Base-by-base conservation (phyloP, 2,113 vertebrate species). In the Cyanoramphus novaezelandiae region DNA sequence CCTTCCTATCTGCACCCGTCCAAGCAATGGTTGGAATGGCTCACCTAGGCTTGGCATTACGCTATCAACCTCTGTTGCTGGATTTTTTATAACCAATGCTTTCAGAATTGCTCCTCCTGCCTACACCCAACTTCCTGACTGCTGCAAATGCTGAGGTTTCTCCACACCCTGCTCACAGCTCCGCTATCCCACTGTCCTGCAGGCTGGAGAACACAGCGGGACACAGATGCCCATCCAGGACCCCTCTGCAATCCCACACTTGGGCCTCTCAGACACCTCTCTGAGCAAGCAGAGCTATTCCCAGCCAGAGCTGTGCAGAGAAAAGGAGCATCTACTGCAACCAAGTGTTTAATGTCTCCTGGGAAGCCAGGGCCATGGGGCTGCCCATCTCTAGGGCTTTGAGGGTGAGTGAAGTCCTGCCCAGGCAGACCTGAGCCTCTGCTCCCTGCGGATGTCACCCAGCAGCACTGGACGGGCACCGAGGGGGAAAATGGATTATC, bases 171-270 rank as follows among this genome's bases (percentile, higher is more conserved):
- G 35, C 31, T 44, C 59, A 14, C 31, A 53, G 70, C 18, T 60
- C 70, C 49, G 23, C 63, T 68, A 37, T 46, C 64, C 44, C 4
- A 0, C n/a, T 39, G 25, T 55, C 31, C 69, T 6, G 10, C 9
- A 1, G 8, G 44, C 52, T n/a, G 43, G 33, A 63, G 62, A 64
- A 53, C 35, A 33, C 3, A 1, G 12, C 6, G 16, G 59, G 59
- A n/a, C 33, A 68, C 0, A 1, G 41, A 17, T 28, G 17, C 41
- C 41, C 1, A 0, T 6, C 25, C 0, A 0, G 53, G 44, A 59
- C 11, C 43, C 6, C 1, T 1, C 72, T 63, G 44, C 41, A 27
- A 20, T 19, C 11, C 47, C 33, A 16, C 5, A 4, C 46, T 68
- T 0, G 2, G 35, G 41, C 9, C 16, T 86, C n/a, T 41, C 19